Base-by-base conservation (phyloP, 2,797 vertebrate genomes). In the Labeo calbasu region DNA sequence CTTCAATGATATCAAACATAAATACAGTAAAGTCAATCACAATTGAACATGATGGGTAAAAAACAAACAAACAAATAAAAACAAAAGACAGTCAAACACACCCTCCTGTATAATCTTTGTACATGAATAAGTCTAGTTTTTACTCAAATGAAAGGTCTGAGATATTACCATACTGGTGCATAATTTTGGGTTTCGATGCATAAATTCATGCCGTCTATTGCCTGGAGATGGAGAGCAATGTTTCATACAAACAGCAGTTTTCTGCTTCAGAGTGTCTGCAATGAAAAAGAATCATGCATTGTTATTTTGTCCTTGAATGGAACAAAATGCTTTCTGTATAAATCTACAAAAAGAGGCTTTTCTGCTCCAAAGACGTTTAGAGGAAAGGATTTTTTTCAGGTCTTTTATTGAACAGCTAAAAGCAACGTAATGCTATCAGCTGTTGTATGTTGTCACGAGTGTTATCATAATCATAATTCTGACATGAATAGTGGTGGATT, bases 291-390 rank as follows among this genome's bases (percentile, higher is more conserved):
- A 83, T 87, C 65, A 81, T 73, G 59, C 77, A 77, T 85, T 87
- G 79, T 87, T 85, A 84, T 79, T 77, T 76, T 84, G 77, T 77
- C 84, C 84, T 84, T 87, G 84, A 87, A 86, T 23, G 75, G 40
- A 78, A 85, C 77, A 85, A 84, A 53, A 85, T 50, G 25, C 51
- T 46, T 87, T 69, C 81, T 85, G 76, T 71, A 68, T 68, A 79
- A 79, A 69, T 78, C 53, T 70, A 78, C 65, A 63, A 79, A 84
- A 78, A 23, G 12, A 57, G 51, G 36, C 5, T 70, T 59, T 50
- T 50, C 63, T 77, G 40, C 82, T 8, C 7, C 8, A 21, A 46
- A 70, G 8, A 50, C 2, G 0, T 69, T 78, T 40, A 36, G 48
- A 43, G 61, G 36, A 55, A 57, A 55, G 1, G 25, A 25, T 78